Evolutionary conservation across 2,797 vertebrate species (phyloP).

Genomic region (Tangara arthus): DNA sequence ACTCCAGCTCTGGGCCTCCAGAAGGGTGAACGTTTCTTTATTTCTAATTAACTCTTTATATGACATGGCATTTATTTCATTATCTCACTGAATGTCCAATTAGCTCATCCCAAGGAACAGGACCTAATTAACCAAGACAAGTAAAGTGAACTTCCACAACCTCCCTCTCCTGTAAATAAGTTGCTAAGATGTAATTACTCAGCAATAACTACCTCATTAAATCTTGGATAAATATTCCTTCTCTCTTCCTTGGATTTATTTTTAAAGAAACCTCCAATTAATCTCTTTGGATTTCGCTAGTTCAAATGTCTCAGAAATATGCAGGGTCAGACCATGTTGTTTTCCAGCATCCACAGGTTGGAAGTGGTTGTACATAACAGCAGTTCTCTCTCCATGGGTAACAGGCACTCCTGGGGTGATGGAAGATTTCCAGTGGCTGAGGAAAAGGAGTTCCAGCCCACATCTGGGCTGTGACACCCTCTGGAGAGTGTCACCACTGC

Average conservation of each 20-base stretch:
- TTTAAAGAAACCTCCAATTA: neutral
- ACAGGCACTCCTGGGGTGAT: neutral
- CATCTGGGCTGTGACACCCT: neutral
- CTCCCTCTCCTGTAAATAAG: slow-evolving; percentile 18
- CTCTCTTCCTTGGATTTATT: neutral
- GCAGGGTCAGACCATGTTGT: neutral
- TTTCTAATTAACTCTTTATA: slow-evolving; percentile 55
- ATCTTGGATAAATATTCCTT: neutral
- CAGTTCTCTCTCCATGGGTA: neutral
- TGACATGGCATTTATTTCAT: slow-evolving; percentile 43
- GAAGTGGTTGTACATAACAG: neutral
- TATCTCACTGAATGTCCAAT: slow-evolving; percentile 47
- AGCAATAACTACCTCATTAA: neutral
- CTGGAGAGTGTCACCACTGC: neutral
- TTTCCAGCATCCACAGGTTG: neutral
- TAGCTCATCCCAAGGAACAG: slow-evolving; percentile 7
- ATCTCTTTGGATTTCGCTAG: neutral
- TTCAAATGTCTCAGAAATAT: neutral
- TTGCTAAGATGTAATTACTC: neutral
- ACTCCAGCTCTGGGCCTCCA: neutral
- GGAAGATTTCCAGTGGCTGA: neutral
- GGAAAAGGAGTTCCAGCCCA: neutral
- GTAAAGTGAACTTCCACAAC: slow-evolving; percentile 34
- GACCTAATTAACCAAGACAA: slow-evolving; percentile 49
- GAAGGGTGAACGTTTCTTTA: neutral